These are phyloP conservation scores for Sander lucioperca DNA, from an alignment of 2,113 vertebrate genomes.

Conservation along the genomic window DNA sequence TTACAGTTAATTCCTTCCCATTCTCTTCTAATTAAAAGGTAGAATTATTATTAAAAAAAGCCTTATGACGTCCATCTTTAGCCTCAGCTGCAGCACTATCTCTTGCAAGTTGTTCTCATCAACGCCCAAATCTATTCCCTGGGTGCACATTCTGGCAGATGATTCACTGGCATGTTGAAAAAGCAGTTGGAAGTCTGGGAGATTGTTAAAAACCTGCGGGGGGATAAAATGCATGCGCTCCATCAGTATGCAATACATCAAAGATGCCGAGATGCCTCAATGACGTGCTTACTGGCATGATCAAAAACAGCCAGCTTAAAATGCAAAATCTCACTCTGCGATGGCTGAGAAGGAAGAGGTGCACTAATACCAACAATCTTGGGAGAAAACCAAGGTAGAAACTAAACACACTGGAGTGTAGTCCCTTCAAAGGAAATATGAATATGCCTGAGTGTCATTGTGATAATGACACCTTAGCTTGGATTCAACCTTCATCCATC, in stretches of 20 bases:
- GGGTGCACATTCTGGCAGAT: conserved; percentile 56
- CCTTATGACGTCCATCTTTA: conserved; percentile 53
- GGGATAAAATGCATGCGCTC: conserved; percentile 44
- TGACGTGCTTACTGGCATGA: conserved; percentile 73
- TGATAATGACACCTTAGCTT: conserved; percentile 44
- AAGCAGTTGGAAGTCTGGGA: conserved; percentile 66
- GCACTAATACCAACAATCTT: conserved; percentile 60
- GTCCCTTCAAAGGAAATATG: conserved; percentile 54
- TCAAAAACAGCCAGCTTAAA: conserved; percentile 74
- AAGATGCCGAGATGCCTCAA: conserved; percentile 68
- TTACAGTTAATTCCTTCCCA: neutral
- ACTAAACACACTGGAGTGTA: neutral
- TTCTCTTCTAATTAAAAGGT: conserved; percentile 55
- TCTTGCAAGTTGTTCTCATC: conserved; percentile 58
- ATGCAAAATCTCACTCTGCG: conserved; percentile 56
- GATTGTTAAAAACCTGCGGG: conserved; percentile 74
- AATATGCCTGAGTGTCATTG: conserved; percentile 32
- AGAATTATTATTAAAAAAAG: conserved; percentile 30
- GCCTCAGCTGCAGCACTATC: conserved; percentile 29
- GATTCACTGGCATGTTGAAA: conserved; percentile 74
- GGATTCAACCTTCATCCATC: conserved; percentile 47
- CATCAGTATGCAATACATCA: conserved; percentile 77
- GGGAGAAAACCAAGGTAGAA: conserved; percentile 38
- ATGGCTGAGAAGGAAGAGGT: conserved; percentile 42
- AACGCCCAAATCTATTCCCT: conserved; percentile 57